Evolutionary conservation across 2,888 invertebrate species (phyloP).

Genomic region (Mythimna pallens): DNA sequence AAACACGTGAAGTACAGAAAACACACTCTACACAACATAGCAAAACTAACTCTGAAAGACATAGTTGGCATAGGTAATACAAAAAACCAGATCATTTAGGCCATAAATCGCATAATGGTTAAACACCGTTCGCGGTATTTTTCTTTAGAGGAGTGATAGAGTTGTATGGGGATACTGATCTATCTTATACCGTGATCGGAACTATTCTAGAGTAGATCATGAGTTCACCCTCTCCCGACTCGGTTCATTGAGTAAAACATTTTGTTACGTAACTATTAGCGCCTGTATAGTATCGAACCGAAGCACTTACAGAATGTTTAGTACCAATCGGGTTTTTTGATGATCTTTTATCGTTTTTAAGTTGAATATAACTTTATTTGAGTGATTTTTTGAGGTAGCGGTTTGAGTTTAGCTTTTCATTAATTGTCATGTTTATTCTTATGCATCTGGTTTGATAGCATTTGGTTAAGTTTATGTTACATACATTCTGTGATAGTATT

Average conservation of each 20-base stretch:
- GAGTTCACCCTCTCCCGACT: constrained; percentile 69
- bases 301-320: constrained; percentile 6
- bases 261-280: constrained; percentile 65
- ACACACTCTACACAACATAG: constrained; percentile 3
- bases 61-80: background rate
- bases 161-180: constrained; percentile 35
- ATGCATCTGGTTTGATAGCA: constrained; percentile 1
- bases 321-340: constrained; percentile 7
- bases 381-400: background rate
- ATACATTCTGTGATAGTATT: constrained; percentile 2
- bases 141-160: background rate
- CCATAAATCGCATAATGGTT: background rate
- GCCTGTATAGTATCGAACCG: constrained; percentile 14
- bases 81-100: background rate
- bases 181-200: constrained; percentile 39
- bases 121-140: background rate
- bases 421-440: background rate
- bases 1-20: constrained; percentile 40
- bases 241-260: constrained; percentile 73
- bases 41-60: background rate
- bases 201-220: constrained; percentile 77
- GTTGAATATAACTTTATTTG: background rate
- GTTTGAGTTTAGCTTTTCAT: background rate
- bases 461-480: background rate
- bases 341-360: constrained; percentile 5